Evolutionary conservation across 2,113 vertebrate species (phyloP).

Genomic region (Eclectus roratus): DNA sequence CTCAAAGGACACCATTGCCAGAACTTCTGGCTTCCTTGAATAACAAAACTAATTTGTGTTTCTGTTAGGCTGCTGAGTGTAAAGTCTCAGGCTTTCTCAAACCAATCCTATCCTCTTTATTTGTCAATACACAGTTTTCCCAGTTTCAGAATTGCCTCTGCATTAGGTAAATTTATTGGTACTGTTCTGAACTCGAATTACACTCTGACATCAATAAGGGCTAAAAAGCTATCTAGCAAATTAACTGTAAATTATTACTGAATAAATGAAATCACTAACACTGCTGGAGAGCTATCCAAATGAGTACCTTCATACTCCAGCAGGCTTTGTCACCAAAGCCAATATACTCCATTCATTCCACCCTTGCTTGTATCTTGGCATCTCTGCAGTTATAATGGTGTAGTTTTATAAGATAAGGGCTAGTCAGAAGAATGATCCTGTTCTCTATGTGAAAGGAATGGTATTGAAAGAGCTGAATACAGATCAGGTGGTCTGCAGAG

Average conservation of each 20-base stretch:
- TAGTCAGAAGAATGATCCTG: neutral
- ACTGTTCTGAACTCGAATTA: neutral
- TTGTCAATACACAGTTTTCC: neutral
- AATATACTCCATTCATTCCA: neutral
- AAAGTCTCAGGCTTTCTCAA: neutral
- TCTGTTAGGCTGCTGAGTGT: neutral
- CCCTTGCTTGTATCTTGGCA: neutral
- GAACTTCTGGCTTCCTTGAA: neutral
- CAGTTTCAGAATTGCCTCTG: neutral
- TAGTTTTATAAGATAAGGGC: neutral
- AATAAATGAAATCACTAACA: neutral
- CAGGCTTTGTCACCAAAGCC: neutral
- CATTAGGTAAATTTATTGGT: neutral
- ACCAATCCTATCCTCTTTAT: neutral
- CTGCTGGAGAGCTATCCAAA: neutral
- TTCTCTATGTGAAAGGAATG: neutral
- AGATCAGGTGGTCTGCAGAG: neutral
- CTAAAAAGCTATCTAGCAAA: neutral
- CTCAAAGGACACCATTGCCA: neutral
- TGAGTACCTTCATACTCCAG: neutral
- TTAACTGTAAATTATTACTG: neutral
- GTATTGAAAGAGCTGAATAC: neutral
- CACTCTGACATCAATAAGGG: neutral
- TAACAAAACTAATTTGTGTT: neutral
- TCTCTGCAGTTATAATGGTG: neutral